phyloP scores from a whole-genome alignment of 2,113 vertebrate genomes.

The Notarius lentiginosus region DNA sequence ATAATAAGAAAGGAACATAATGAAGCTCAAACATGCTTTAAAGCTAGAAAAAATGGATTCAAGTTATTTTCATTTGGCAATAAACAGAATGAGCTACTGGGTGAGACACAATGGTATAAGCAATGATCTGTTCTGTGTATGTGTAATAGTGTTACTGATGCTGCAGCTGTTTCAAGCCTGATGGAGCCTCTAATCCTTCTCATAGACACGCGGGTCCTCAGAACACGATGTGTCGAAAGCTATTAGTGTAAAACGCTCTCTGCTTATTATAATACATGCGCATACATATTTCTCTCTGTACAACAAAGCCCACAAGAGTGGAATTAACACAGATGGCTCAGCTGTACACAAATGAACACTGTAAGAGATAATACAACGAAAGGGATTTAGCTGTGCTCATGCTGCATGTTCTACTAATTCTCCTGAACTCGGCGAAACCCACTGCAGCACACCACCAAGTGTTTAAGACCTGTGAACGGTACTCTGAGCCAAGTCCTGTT shows the following conservation, averaged over 20 bases:
- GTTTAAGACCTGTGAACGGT: not conserved
- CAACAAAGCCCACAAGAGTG: slow-evolving; percentile 1
- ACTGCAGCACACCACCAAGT: not conserved
- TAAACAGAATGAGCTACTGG: not conserved
- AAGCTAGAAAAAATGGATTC: not conserved
- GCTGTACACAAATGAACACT: slow-evolving; percentile 3
- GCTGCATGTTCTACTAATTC: not conserved
- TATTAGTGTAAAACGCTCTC: slow-evolving; percentile 46
- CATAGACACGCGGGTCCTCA: not conserved
- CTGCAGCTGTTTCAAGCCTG: slow-evolving; percentile 43
- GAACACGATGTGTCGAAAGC: slow-evolving; percentile 41
- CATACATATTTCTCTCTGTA: not conserved
- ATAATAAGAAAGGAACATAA: not conserved
- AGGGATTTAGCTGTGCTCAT: not conserved
- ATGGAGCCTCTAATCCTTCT: slow-evolving; percentile 40
- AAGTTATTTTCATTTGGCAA: not conserved
- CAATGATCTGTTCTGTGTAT: slow-evolving; percentile 24
- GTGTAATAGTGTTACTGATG: slow-evolving; percentile 34
- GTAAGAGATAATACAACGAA: slow-evolving; percentile 10
- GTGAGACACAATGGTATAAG: not conserved
- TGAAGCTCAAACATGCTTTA: not conserved
- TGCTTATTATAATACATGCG: slow-evolving; percentile 32
- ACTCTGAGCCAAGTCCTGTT: not conserved
- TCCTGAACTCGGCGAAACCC: slow-evolving; percentile 10
- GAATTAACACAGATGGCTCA: not conserved